Evolutionary conservation across 2,797 vertebrate genomes (phyloP).

Genomic region (Bryconaethiops microstoma): DNA sequence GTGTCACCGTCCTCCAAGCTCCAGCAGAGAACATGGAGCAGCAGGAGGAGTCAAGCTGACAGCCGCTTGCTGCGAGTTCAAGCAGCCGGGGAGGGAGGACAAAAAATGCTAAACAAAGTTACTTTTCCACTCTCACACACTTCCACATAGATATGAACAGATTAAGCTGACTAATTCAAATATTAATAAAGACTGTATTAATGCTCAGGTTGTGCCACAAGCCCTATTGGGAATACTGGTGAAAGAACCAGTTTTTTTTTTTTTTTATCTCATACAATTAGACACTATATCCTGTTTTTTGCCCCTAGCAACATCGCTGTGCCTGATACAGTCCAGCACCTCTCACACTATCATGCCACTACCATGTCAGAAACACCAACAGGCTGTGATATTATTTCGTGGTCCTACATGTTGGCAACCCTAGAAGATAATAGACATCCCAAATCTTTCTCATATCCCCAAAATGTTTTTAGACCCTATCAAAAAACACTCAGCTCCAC

Average conservation of each 20-base stretch:
- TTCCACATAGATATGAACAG: neutral
- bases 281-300: too few species aligned
- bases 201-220: neutral
- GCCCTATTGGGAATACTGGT: neutral
- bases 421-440: too few species aligned
- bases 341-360: too few species aligned
- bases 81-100: neutral
- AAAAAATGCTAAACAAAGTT: neutral
- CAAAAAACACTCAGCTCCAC: too few species aligned
- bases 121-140: neutral
- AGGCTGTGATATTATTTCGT: too few species aligned
- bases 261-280: too few species aligned
- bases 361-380: too few species aligned
- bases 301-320: too few species aligned
- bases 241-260: neutral
- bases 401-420: too few species aligned
- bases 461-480: too few species aligned
- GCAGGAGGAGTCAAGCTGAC: slow-evolving; percentile 4
- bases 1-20: slow-evolving; percentile 6
- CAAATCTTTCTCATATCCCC: too few species aligned
- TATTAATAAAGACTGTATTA: neutral
- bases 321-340: too few species aligned
- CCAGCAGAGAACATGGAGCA: neutral
- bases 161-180: neutral
- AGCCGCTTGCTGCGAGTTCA: neutral